Conservation (phyloP, 1,140 invertebrate species). For the Cyclargus thomasi region DNA sequence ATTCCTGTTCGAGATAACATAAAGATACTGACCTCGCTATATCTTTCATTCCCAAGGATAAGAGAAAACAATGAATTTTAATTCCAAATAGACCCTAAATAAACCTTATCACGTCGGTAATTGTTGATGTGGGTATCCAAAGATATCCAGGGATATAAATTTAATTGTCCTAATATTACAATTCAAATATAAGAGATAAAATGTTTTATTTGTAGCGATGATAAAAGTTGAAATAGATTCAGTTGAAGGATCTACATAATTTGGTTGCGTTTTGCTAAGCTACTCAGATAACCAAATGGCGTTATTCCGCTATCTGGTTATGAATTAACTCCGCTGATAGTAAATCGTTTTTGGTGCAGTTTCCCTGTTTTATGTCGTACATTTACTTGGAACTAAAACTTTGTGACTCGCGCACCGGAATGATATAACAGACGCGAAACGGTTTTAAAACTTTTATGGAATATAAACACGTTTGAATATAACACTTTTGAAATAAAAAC, state of each 20-base stretch:
- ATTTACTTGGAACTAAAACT: not conserved
- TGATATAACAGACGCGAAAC: not conserved
- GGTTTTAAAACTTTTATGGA: not conserved
- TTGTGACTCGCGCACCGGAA: not conserved
- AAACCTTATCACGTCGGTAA: constrained; percentile 69
- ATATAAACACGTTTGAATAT: not conserved
- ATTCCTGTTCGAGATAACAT: constrained; percentile 69
- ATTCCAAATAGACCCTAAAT: constrained; percentile 51
- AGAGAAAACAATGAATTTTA: constrained; percentile 73
- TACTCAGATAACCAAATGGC: no score
- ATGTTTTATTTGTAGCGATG: no score
- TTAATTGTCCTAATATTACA: not conserved
- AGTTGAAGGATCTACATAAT: no score
- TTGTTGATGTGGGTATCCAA: constrained; percentile 53
- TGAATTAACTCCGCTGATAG: no score
- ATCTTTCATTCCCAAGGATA: constrained; percentile 64
- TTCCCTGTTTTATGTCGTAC: not conserved
- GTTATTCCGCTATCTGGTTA: no score
- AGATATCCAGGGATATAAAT: constrained; percentile 3
- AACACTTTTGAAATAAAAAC: not conserved
- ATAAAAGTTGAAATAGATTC: no score
- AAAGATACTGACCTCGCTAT: constrained; percentile 64
- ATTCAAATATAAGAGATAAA: not conserved
- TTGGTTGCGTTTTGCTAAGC: no score
- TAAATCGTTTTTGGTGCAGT: not conserved